These are phyloP conservation scores for Nasonovia ribisnigri DNA, from an alignment of 2,888 invertebrate genomes.

Conservation along the genomic window DNA sequence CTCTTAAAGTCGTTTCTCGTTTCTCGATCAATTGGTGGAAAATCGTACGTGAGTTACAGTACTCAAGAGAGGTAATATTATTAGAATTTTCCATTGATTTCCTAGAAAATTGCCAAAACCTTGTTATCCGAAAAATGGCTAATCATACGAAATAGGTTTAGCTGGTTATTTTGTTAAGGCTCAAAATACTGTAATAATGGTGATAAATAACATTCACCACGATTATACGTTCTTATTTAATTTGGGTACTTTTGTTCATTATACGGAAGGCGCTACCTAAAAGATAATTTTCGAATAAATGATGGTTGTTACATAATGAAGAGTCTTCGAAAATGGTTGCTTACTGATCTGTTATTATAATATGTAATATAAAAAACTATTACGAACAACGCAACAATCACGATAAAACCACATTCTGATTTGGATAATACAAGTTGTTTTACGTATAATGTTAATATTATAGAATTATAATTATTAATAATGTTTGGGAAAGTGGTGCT, in stretches of 20 bases:
- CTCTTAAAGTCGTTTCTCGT: neutral
- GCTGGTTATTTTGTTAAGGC: neutral
- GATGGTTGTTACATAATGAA: no score
- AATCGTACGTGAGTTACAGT: neutral
- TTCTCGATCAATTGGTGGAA: neutral
- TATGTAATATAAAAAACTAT: no score
- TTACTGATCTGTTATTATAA: neutral
- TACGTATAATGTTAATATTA: neutral
- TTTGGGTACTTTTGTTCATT: neutral
- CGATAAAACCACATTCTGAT: neutral
- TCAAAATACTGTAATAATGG: neutral
- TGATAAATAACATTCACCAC: neutral
- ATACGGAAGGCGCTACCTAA: no score
- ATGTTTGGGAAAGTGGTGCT: neutral
- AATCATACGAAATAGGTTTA: neutral
- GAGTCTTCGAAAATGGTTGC: neutral
- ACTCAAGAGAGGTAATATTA: neutral
- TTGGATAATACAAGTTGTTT: neutral
- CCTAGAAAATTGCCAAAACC: neutral
- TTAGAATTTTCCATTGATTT: neutral
- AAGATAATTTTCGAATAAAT: neutral
- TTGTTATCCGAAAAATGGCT: neutral
- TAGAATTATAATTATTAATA: neutral
- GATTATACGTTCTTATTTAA: neutral
- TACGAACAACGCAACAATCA: no score